Evolutionary conservation across 2,113 vertebrate species (phyloP), one percentile per base, ranked within the genome.

Genomic region (Pseudopodoces humilis): DNA sequence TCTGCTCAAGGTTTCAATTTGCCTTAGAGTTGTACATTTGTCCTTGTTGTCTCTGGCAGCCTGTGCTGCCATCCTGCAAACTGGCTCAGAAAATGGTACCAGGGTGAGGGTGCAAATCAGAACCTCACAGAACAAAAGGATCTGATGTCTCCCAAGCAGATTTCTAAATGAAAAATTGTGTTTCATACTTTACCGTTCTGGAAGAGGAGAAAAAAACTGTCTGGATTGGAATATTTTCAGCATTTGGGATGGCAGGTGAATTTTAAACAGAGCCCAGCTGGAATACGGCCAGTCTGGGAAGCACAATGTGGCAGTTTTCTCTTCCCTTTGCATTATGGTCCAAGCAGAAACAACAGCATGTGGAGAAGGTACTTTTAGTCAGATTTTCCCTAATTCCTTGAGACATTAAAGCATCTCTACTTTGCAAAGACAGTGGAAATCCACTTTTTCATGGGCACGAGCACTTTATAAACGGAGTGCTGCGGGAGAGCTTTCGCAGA

Each of bases 381-480:
- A n/a, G 74, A 11, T 33, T 91, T 47, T 52, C 11, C 17, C 62
- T 59, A 4, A 55, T 79, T 93, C 74, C 64, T 35, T 21, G 69
- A 67, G 76, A 18, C 53, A 41, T 24, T 69, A 65, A 65, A 72
- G 20, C 63, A 39, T 31, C 39, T 88, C 35, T 63, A 9, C 21
- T 39, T 30, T 37, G 30, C 44, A 71, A 64, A 68, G 44, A 25
- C n/a, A 20, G 23, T 25, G 24, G 53, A 72, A 83, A 90, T 7
- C 10, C 58, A 12, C 39, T 23, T 64, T 37, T 39, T 20, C 16
- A 35, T 8, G 47, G 1, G 5, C 9, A 1, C 3, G 17, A 33
- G 27, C 1, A 2, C 31, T 68, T 64, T 1, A n/a, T 64, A 83
- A 62, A 3, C 2, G 1, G 71, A 4, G 18, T 10, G 24, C 4